A percentile compares a stretch with the other conserved stretches of the same genome.
These are phyloP conservation scores for Echiichthys vipera DNA, from an alignment of 2,797 vertebrate genomes.

Conservation along the genomic window DNA sequence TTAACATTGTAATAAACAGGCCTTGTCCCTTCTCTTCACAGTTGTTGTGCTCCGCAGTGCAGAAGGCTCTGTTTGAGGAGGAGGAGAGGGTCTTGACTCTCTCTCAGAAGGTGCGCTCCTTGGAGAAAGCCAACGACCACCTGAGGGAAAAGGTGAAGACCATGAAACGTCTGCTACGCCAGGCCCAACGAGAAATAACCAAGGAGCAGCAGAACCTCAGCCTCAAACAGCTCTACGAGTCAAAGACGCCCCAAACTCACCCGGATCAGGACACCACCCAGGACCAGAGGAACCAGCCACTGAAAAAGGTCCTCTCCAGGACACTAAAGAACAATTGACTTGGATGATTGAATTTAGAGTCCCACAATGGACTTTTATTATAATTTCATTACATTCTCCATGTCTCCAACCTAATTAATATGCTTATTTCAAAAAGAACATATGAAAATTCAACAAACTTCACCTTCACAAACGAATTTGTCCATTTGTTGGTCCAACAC, in stretches of 20 bases:
- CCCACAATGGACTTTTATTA: not conserved
- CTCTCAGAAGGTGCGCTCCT: conserved; percentile 85
- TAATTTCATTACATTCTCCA: not conserved
- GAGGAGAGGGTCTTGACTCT: conserved; percentile 87
- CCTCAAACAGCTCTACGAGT: conserved; percentile 82
- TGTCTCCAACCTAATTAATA: not conserved
- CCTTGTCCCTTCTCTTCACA: conserved; percentile 48
- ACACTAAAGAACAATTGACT: conserved; percentile 77
- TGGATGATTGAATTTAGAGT: not conserved
- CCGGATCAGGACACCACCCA: conserved; percentile 83
- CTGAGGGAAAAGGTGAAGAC: conserved; percentile 89
- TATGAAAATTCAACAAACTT: not conserved
- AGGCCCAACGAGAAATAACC: conserved; percentile 81
- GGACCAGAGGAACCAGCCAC: conserved; percentile 71
- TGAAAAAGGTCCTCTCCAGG: conserved; percentile 77
- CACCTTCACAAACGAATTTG: not conserved
- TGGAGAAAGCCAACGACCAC: conserved; percentile 89
- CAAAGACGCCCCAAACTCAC: conserved; percentile 71
- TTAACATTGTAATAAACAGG: not conserved
- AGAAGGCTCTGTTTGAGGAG: conserved; percentile 89
- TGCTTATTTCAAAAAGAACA: not conserved
- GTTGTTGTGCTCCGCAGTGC: conserved; percentile 87
- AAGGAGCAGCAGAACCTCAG: conserved; percentile 82
- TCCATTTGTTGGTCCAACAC: not conserved
- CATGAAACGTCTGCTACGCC: conserved; percentile 87